These are phyloP conservation scores for Chrysogorgia sp. DNA, from an alignment of 92 coral and sea anemone genomes.

Conservation along the genomic window DNA sequence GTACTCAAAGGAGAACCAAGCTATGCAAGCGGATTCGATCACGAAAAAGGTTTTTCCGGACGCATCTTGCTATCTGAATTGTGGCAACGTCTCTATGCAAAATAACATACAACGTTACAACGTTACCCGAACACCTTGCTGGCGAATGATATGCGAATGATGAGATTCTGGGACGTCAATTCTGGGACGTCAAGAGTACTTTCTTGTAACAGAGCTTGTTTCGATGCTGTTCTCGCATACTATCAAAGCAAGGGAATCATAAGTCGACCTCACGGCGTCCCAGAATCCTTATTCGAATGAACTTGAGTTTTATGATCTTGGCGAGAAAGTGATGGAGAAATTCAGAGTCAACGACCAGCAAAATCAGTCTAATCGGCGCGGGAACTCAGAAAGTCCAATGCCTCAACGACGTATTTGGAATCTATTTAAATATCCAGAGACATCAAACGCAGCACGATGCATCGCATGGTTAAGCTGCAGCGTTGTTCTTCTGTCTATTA, in stretches of 20 bases:
- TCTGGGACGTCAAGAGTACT: slow-evolving; percentile 71
- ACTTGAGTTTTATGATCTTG: slow-evolving; percentile 88
- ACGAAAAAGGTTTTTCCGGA: slow-evolving; percentile 68
- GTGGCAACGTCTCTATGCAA: slow-evolving; percentile 25
- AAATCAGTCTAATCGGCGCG: slow-evolving; percentile 37
- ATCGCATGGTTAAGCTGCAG: slow-evolving; percentile 72
- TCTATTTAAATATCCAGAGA: slow-evolving; percentile 71
- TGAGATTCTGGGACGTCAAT: slow-evolving; percentile 73
- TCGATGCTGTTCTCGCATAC: slow-evolving; percentile 88
- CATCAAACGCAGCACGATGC: slow-evolving; percentile 73
- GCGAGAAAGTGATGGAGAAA: slow-evolving; percentile 79
- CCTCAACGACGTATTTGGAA: slow-evolving; percentile 86
- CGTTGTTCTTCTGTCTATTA: slow-evolving; percentile 75
- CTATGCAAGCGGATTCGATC: slow-evolving; percentile 79
- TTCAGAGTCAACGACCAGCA: slow-evolving; percentile 67
- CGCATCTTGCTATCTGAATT: slow-evolving; percentile 32
- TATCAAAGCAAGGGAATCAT: slow-evolving; percentile 90
- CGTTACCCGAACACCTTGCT: slow-evolving; percentile 92
- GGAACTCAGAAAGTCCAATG: slow-evolving; percentile 57
- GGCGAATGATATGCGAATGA: slow-evolving; percentile 68
- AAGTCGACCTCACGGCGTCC: slow-evolving; percentile 81
- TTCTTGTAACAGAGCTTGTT: slow-evolving; percentile 88
- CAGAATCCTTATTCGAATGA: slow-evolving; percentile 83
- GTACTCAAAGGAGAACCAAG: slow-evolving; percentile 92
- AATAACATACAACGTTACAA: slow-evolving; percentile 69